Conservation (phyloP, 2,888 invertebrate genomes). For the Mythimna ferrago region DNA sequence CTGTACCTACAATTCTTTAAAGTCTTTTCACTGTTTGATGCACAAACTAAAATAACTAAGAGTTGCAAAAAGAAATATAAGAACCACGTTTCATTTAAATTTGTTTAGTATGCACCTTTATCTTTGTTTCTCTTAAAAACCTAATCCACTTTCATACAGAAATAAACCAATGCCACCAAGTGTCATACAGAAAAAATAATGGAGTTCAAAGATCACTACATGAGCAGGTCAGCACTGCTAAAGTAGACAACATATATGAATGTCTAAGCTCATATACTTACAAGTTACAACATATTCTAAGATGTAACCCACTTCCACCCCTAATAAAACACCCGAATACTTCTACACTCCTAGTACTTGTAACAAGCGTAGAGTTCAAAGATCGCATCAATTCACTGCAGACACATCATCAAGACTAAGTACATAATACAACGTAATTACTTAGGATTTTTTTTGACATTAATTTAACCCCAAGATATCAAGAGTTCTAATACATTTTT, state of each 20-base stretch:
- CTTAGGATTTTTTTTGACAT: no score
- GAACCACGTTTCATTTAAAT: neutral
- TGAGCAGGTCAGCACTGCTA: no score
- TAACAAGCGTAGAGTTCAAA: no score
- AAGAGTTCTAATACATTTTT: no score
- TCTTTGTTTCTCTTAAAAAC: neutral
- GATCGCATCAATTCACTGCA: no score
- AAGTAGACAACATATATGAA: neutral
- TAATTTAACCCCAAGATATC: no score
- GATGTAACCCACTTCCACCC: slow-evolving; percentile 15
- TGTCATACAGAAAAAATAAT: neutral
- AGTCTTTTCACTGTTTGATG: neutral
- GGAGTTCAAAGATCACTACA: no score
- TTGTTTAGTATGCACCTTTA: neutral
- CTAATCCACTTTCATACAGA: neutral
- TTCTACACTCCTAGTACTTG: slow-evolving; percentile 1
- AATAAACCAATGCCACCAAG: neutral
- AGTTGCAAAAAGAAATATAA: neutral
- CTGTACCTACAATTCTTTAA: neutral
- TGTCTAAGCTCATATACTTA: neutral
- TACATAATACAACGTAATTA: no score
- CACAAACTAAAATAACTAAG: neutral
- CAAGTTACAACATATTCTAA: neutral
- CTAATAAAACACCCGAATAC: slow-evolving; percentile 15
- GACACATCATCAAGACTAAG: no score